Conservation (phyloP, 1,140 invertebrate species). For the Zaprionus nigranus region DNA sequence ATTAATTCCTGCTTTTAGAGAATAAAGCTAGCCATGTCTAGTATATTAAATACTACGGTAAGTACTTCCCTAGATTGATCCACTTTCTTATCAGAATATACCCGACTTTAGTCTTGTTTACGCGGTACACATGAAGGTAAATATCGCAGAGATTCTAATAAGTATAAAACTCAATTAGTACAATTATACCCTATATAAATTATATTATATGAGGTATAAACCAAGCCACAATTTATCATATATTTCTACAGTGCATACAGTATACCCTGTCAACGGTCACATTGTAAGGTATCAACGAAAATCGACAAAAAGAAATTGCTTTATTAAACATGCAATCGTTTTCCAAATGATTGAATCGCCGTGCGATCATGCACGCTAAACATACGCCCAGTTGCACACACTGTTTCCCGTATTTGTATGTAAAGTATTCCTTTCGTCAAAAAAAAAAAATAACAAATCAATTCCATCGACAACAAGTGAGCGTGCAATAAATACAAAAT, state of each 20-base stretch:
- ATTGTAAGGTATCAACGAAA: neutral
- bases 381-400: constrained; percentile 62
- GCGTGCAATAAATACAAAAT: constrained; percentile 5
- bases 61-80: neutral
- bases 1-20: neutral
- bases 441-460: neutral
- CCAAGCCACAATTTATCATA: neutral
- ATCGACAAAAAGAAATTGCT: constrained; percentile 1
- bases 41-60: neutral
- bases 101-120: neutral
- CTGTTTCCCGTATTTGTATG: constrained; percentile 19
- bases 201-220: neutral
- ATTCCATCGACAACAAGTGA: constrained; percentile 1
- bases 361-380: constrained; percentile 38
- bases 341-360: constrained; percentile 59
- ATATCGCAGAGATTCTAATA: neutral
- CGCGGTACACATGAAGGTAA: neutral
- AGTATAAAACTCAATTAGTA: constrained; percentile 4
- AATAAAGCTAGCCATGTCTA: neutral
- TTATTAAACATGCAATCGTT: constrained; percentile 37
- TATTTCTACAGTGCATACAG: neutral
- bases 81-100: neutral
- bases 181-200: constrained; percentile 9
- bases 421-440: constrained; percentile 12
- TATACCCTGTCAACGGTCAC: neutral